Percentiles rank a stretch among this genome's conserved stretches.
Evolutionary conservation across 2,113 vertebrate genomes (phyloP).

Genomic region (Phylloscopus whistleri): DNA sequence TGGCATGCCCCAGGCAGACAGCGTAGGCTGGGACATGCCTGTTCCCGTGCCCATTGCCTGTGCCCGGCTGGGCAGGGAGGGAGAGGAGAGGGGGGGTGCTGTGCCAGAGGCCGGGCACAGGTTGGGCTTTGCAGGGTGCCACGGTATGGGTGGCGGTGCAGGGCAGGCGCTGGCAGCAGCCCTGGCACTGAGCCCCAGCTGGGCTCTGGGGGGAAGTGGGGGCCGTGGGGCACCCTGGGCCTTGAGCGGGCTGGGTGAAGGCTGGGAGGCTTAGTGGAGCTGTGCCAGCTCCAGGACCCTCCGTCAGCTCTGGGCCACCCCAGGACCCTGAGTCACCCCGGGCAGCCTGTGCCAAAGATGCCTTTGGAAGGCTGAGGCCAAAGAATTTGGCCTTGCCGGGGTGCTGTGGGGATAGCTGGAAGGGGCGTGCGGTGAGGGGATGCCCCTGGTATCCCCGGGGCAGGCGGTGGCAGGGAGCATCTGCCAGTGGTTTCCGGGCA

Average conservation of each 20-base stretch:
- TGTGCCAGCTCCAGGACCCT: background rate
- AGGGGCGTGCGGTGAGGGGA: rapidly evolving
- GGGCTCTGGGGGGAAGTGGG: background rate
- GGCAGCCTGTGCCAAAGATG: background rate
- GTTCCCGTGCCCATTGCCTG: background rate
- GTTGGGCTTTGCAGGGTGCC: background rate
- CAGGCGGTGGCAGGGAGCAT: background rate
- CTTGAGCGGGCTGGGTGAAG: rapidly evolving
- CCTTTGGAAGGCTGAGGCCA: background rate
- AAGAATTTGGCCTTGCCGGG: background rate
- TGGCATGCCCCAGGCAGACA: background rate
- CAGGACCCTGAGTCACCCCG: background rate
- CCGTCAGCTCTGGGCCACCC: background rate
- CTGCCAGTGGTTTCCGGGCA: background rate
- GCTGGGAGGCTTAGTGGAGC: rapidly evolving
- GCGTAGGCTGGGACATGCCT: conserved; percentile 39
- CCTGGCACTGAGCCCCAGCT: background rate
- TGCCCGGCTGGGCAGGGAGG: conserved; percentile 11
- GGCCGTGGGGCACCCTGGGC: background rate
- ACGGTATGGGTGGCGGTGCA: rapidly evolving
- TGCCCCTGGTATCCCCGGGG: rapidly evolving
- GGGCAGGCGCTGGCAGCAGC: background rate
- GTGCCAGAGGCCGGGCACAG: background rate
- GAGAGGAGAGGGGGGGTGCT: background rate
- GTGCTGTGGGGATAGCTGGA: background rate